A percentile compares a stretch with the other conserved stretches of the same genome.
Evolutionary conservation across 2,797 vertebrate species (phyloP).

Genomic region (Epinephelus malabaricus): DNA sequence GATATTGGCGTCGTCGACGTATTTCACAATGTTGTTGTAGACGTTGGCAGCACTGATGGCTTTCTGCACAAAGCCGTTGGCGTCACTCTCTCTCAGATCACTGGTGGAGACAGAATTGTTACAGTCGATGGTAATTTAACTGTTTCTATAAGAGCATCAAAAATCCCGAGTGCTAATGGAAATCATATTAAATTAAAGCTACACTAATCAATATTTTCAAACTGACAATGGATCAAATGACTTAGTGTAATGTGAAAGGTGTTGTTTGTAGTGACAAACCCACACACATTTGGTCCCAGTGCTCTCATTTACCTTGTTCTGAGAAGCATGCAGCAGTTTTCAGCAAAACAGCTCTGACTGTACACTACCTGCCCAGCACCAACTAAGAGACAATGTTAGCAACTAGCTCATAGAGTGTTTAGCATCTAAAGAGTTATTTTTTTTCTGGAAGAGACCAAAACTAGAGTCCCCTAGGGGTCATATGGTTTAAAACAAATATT

Average conservation of each 20-base stretch:
- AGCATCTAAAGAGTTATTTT: too few species aligned
- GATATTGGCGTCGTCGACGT: constrained; percentile 89
- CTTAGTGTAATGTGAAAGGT: not conserved
- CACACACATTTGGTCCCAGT: too few species aligned
- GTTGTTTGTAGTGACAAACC: not conserved
- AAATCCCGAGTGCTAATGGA: not conserved
- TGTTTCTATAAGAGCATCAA: not conserved
- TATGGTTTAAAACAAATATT: too few species aligned
- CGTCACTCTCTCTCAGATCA: constrained; percentile 90
- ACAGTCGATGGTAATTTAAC: not conserved
- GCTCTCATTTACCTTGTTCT: not conserved
- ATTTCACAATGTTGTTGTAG: constrained; percentile 94
- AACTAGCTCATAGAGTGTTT: too few species aligned
- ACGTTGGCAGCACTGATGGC: constrained; percentile 96
- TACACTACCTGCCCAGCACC: too few species aligned
- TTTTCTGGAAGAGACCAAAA: too few species aligned
- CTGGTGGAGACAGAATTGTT: constrained; percentile 77
- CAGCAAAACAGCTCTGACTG: too few species aligned
- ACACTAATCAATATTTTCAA: not conserved
- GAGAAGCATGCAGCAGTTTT: too few species aligned
- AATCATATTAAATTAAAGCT: constrained; percentile 2
- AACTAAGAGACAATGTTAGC: too few species aligned
- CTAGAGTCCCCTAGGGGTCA: too few species aligned
- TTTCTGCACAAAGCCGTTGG: constrained; percentile 94
- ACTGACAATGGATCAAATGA: not conserved